Evolutionary conservation across 2,888 invertebrate genomes (phyloP).

Genomic region (Orthosia gothica): DNA sequence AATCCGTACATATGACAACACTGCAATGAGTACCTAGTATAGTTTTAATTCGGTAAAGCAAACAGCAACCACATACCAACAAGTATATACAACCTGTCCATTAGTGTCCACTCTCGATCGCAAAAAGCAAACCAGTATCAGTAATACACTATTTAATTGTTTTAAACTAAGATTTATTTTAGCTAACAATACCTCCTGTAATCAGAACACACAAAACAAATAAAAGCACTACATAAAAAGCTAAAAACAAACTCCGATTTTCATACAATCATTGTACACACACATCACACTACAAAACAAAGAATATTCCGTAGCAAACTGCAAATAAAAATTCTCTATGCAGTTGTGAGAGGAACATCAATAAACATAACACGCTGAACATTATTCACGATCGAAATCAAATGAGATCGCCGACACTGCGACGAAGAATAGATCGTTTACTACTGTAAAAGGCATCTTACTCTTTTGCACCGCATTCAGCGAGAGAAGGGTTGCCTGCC

Average conservation of each 20-base stretch:
- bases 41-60: too few species aligned
- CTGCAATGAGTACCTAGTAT: too few species aligned
- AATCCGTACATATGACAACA: too few species aligned
- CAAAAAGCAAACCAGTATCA: not conserved
- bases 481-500: constrained; percentile 63
- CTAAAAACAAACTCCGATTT: not conserved
- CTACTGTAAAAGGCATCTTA: constrained; percentile 74
- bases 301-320: constrained; percentile 26
- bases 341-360: constrained; percentile 64
- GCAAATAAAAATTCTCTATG: constrained; percentile 29
- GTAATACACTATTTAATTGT: too few species aligned
- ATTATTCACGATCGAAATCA: constrained; percentile 77
- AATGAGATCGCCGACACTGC: constrained; percentile 75
- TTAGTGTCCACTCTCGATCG: too few species aligned
- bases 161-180: too few species aligned
- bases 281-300: constrained; percentile 25
- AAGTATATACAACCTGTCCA: too few species aligned
- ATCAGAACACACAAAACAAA: not conserved
- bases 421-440: constrained; percentile 72
- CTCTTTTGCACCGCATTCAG: constrained; percentile 65
- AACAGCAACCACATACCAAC: too few species aligned
- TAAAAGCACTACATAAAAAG: not conserved
- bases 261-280: not conserved
- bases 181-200: not conserved
- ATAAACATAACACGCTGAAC: constrained; percentile 72